Evolutionary conservation across 1,140 invertebrate genomes (phyloP), one percentile per base, ranked within the genome.

Genomic region (Brachionus rubens): DNA sequence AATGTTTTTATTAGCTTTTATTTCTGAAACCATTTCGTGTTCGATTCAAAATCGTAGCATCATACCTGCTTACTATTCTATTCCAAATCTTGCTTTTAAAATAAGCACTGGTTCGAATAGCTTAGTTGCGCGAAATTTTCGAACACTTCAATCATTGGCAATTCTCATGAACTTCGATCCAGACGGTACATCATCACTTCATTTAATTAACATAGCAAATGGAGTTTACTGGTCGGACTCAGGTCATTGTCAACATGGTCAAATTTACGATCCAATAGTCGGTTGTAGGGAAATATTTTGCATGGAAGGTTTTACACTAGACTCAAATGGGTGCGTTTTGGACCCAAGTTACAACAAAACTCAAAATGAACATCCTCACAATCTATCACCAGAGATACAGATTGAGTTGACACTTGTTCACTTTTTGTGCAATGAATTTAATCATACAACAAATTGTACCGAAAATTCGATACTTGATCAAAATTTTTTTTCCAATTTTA

Each of bases 261-360:
- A 75, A 75, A 54, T 75, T 24, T 75, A 54, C 30, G 72, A 75
- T 30, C 72, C 72, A 19, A 21, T 54, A 9, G 40, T 19, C 28
- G 72, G 72, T 43, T 75, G 72, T 21, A 48, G 72, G 2, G 72
- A 75, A 21, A 59, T 75, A n/a, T 75, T 54, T 21, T 75, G 72
- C 28, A 30, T 54, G 21, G 72, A 75, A 56, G 48, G 48, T 24
- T 75, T 56, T 19, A 46, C 26, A 16, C 40, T 75, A 9, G 16
- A 28, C 43, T 19, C 48, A n/a, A 41, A 36, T 28, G 48, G 48
- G 0, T 75, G 72, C 24, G 48, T 75, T 24, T 30, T n/a, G 12
- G 72, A 75, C 40, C 26, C 41, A n/a, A 30, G 47, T 24, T 54
- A 52, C 30, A 54, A 54, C 19, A 75, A 54, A 75, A 21, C 28